Conservation (phyloP, 2,113 vertebrate species). For the Arvicanthis niloticus region DNA sequence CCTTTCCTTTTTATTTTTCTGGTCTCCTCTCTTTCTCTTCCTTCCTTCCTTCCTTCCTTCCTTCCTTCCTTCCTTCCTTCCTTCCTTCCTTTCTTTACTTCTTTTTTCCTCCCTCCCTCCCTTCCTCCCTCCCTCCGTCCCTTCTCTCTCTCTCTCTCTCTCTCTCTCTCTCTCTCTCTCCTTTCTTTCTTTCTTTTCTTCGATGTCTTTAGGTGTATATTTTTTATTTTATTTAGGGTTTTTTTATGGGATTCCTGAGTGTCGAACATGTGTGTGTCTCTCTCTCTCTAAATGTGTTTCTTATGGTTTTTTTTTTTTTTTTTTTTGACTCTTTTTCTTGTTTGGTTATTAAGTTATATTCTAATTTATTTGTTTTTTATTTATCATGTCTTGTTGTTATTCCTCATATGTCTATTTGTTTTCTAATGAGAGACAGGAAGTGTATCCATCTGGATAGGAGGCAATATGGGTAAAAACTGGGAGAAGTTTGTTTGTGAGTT, state of each 20-base stretch:
- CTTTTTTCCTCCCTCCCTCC: too few species aligned
- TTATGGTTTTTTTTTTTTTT: not conserved
- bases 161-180: not conserved
- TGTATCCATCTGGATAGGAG: not conserved
- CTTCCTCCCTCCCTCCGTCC: too few species aligned
- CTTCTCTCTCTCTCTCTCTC: accelerated
- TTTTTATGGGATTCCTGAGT: not conserved
- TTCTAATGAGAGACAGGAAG: not conserved
- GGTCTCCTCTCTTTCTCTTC: too few species aligned
- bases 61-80: too few species aligned
- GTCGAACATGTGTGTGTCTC: not conserved
- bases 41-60: too few species aligned
- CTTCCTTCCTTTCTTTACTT: too few species aligned
- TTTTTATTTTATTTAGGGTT: not conserved
- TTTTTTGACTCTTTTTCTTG: not conserved
- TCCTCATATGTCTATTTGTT: not conserved
- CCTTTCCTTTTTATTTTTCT: too few species aligned
- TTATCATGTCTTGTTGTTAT: not conserved
- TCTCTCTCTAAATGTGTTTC: not conserved
- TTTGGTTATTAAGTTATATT: not conserved
- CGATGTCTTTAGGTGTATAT: not conserved
- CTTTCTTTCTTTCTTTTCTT: not conserved
- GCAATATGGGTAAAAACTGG: accelerated
- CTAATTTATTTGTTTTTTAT: not conserved
- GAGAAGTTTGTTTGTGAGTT: not conserved